Percentiles rank a stretch among this genome's conserved stretches.
phyloP scores from a whole-genome alignment of 2,797 vertebrate genomes.

The Microchirus variegatus region DNA sequence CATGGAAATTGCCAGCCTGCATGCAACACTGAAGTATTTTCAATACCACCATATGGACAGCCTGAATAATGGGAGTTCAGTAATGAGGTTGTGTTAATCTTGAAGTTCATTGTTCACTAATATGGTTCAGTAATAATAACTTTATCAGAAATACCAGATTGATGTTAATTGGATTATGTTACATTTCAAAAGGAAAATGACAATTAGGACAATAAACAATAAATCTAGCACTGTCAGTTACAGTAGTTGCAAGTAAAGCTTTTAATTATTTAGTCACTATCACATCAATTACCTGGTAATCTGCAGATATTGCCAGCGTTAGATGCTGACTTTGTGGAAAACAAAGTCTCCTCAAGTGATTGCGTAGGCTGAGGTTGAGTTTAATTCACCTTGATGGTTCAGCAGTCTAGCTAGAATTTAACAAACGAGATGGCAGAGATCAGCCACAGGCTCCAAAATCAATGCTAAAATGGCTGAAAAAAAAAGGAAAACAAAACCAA shows the following conservation, averaged over 20 bases:
- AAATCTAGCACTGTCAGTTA: not conserved
- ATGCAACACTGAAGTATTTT: slow-evolving; percentile 16
- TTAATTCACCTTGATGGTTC: not conserved
- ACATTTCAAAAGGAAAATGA: too few species aligned
- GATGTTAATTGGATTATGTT: not conserved
- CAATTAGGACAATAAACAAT: too few species aligned
- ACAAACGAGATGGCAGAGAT: too few species aligned
- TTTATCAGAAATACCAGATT: not conserved
- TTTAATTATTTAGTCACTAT: not conserved
- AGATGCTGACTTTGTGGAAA: not conserved
- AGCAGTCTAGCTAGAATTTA: not conserved
- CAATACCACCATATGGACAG: not conserved
- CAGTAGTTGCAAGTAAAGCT: not conserved
- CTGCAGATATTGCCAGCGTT: not conserved
- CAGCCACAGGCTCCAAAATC: too few species aligned
- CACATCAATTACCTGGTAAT: not conserved
- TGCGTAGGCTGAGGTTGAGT: not conserved
- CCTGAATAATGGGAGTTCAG: slow-evolving; percentile 1
- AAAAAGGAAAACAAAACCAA: not conserved
- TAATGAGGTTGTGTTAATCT: not conserved
- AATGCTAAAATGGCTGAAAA: too few species aligned
- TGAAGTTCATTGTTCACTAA: too few species aligned
- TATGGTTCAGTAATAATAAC: not conserved
- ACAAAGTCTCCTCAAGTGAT: not conserved
- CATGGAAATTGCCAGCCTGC: slow-evolving; percentile 4